Conservation (phyloP, 2,888 invertebrate species). For the Erebia palarica region DNA sequence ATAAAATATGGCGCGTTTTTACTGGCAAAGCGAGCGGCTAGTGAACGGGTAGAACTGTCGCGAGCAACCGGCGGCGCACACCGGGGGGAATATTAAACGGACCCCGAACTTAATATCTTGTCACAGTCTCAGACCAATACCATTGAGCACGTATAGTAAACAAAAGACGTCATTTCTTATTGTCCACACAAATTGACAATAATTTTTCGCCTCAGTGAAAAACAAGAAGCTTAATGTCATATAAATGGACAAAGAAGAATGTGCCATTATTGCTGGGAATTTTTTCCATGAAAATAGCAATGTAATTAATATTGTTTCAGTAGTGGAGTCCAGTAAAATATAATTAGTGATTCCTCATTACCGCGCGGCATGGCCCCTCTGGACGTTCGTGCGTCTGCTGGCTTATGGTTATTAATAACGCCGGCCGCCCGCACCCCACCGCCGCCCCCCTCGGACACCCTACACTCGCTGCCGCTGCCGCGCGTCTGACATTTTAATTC, state of each 20-base stretch:
- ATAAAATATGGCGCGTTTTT: constrained; percentile 78
- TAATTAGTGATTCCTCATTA: constrained; percentile 83
- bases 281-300: constrained; percentile 45
- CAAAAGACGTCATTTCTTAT: background rate
- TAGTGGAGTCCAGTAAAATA: constrained; percentile 80
- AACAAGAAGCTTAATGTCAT: constrained; percentile 12
- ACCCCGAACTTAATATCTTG: constrained; percentile 64
- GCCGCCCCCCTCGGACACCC: constrained; percentile 63
- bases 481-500: constrained; percentile 83
- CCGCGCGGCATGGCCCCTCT: constrained; percentile 78
- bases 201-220: constrained; percentile 1
- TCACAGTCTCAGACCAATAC: constrained; percentile 50
- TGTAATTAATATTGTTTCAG: constrained; percentile 69
- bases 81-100: constrained; percentile 76
- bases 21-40: constrained; percentile 61
- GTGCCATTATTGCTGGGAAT: constrained; percentile 12
- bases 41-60: constrained; percentile 74
- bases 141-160: constrained; percentile 20
- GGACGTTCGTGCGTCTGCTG: constrained; percentile 82
- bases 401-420: constrained; percentile 83
- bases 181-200: constrained; percentile 10
- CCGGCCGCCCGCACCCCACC: constrained; percentile 59
- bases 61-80: constrained; percentile 68
- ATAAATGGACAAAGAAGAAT: constrained; percentile 16
- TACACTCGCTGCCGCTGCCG: constrained; percentile 62